Conservation (phyloP, 2,797 vertebrate genomes). For the Argya squamiceps region DNA sequence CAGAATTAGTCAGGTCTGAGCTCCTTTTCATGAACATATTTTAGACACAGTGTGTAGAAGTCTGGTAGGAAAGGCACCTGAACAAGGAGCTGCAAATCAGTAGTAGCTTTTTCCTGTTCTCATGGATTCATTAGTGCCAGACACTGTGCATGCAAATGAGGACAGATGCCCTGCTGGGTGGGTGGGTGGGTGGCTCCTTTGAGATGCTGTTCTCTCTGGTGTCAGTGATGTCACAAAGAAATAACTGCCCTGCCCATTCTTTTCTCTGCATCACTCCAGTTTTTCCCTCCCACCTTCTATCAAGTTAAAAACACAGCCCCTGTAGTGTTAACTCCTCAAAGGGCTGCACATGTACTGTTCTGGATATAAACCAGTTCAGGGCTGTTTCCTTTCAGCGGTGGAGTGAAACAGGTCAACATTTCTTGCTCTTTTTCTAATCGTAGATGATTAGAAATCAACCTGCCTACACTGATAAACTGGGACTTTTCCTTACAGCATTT, state of each 20-base stretch:
- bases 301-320: not conserved
- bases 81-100: not conserved
- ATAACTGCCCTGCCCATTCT: not conserved
- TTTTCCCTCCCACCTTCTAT: rapidly evolving
- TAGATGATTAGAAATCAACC: not conserved
- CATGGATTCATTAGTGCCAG: too few relatives aligned
- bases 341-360: rapidly evolving
- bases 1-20: not conserved
- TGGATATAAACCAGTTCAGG: not conserved
- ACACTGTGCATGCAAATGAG: rapidly evolving
- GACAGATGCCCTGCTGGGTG: not conserved
- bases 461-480: not conserved
- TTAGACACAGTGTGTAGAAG: not conserved
- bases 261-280: not conserved
- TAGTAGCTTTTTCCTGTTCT: not conserved
- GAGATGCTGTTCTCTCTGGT: not conserved
- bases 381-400: not conserved
- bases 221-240: not conserved
- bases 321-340: not conserved
- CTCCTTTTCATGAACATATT: not conserved
- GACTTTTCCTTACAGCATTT: not conserved
- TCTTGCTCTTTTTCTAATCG: not conserved
- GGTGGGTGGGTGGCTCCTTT: not conserved
- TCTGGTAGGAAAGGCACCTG: not conserved
- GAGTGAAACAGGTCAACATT: not conserved